phyloP scores from a whole-genome alignment of 2,888 invertebrate species.

The Agapostemon virescens region DNA sequence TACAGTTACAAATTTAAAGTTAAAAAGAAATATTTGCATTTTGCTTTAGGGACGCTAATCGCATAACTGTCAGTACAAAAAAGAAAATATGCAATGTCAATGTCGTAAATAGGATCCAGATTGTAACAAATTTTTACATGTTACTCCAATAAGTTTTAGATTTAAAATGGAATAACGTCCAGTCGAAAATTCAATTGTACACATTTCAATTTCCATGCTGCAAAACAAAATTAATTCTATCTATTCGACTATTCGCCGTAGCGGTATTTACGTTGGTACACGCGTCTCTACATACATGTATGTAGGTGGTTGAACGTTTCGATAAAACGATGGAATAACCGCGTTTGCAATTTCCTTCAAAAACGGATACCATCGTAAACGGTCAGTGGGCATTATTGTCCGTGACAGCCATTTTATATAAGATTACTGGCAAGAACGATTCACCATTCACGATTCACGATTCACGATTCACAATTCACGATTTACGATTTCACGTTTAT shows the following conservation, averaged over 20 bases:
- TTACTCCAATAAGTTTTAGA: slow-evolving; percentile 21
- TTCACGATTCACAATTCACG: slow-evolving; percentile 23
- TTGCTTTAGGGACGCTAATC: slow-evolving; percentile 39
- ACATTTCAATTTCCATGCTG: slow-evolving; percentile 15
- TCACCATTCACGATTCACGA: slow-evolving; percentile 20
- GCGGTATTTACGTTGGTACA: background rate
- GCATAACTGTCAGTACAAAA: slow-evolving; percentile 58
- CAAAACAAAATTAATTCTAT: slow-evolving; percentile 9
- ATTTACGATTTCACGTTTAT: slow-evolving; percentile 24
- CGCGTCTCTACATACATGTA: too few species aligned
- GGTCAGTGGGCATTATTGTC: slow-evolving; percentile 15
- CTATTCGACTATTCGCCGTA: slow-evolving; percentile 2
- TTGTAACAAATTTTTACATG: slow-evolving; percentile 29
- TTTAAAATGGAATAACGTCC: slow-evolving; percentile 30
- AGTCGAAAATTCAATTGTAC: slow-evolving; percentile 19
- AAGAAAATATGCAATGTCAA: slow-evolving; percentile 43
- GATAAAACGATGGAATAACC: slow-evolving; percentile 13
- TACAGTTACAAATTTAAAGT: slow-evolving; percentile 32
- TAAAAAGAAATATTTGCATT: slow-evolving; percentile 28
- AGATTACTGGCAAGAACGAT: slow-evolving; percentile 28
- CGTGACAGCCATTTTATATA: slow-evolving; percentile 22
- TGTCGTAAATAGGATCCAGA: slow-evolving; percentile 33
- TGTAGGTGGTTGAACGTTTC: background rate
- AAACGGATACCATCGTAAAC: slow-evolving; percentile 4
- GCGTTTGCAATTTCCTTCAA: slow-evolving; percentile 17